Percentiles rank a stretch among this genome's conserved stretches.
Evolutionary conservation across 2,797 vertebrate species (phyloP).

Genomic region (Arremon brunneinucha): DNA sequence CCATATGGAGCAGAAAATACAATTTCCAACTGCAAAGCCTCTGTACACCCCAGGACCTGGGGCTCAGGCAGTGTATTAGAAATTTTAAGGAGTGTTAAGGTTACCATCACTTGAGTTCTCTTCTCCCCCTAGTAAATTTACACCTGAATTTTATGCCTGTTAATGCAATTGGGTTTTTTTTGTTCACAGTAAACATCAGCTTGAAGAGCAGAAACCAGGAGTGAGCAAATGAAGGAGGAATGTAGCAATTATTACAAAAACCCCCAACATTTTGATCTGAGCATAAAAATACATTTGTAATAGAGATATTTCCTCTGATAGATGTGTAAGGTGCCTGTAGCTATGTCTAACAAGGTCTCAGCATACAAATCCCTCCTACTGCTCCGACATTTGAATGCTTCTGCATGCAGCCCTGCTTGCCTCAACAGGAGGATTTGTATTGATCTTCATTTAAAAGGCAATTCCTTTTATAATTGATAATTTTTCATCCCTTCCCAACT

Average conservation of each 20-base stretch:
- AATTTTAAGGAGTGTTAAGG: neutral
- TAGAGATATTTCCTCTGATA: neutral
- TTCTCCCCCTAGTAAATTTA: neutral
- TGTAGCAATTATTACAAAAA: neutral
- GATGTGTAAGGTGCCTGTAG: neutral
- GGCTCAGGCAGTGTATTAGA: neutral
- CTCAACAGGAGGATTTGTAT: neutral
- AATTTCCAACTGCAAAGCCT: neutral
- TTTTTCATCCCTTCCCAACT: neutral
- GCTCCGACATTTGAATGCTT: neutral
- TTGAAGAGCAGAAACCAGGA: neutral
- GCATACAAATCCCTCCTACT: neutral
- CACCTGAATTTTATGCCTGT: neutral
- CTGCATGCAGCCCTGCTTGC: neutral
- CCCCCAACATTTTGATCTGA: neutral
- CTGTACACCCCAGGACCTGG: neutral
- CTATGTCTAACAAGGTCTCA: neutral
- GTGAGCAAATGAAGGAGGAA: neutral
- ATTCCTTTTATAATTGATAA: neutral
- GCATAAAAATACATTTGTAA: neutral
- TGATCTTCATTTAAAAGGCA: constrained; percentile 21
- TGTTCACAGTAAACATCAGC: neutral
- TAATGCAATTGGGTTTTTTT: neutral
- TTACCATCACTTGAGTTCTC: neutral
- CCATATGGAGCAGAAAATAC: neutral